Evolutionary conservation across 2,888 invertebrate species (phyloP).

Genomic region (Perithous albicinctus): DNA sequence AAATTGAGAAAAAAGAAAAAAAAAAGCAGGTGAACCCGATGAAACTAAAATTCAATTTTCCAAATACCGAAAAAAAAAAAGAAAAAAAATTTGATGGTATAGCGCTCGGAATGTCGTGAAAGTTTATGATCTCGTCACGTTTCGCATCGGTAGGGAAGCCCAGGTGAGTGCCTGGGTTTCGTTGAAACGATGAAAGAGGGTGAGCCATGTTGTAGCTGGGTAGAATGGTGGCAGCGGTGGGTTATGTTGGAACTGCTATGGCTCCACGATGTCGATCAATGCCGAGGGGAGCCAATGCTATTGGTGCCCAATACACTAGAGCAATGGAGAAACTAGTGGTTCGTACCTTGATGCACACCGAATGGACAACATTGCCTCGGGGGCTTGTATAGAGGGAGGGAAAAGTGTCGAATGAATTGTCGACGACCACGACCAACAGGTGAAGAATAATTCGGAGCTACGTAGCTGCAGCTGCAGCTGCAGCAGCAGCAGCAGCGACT

Average conservation of each 20-base stretch:
- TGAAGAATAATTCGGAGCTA: conserved; percentile 12
- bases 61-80: not conserved
- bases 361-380: not conserved
- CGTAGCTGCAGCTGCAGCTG: not conserved
- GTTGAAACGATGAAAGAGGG: not conserved
- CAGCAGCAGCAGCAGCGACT: not conserved
- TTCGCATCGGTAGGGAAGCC: not conserved
- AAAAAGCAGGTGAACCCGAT: too few species aligned
- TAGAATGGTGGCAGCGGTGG: too few species aligned
- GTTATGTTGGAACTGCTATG: conserved; percentile 8
- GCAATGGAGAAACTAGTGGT: not conserved
- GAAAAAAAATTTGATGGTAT: not conserved
- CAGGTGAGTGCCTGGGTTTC: conserved; percentile 13
- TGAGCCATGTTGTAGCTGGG: not conserved
- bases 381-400: not conserved
- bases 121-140: conserved; percentile 4
- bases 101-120: not conserved
- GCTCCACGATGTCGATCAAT: conserved; percentile 24
- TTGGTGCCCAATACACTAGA: not conserved
- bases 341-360: conserved; percentile 3
- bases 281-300: not conserved
- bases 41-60: conserved; percentile 12
- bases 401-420: not conserved
- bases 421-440: conserved; percentile 12
- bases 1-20: too few species aligned